Conservation (phyloP, 2,113 vertebrate species). For the Athene noctua region DNA sequence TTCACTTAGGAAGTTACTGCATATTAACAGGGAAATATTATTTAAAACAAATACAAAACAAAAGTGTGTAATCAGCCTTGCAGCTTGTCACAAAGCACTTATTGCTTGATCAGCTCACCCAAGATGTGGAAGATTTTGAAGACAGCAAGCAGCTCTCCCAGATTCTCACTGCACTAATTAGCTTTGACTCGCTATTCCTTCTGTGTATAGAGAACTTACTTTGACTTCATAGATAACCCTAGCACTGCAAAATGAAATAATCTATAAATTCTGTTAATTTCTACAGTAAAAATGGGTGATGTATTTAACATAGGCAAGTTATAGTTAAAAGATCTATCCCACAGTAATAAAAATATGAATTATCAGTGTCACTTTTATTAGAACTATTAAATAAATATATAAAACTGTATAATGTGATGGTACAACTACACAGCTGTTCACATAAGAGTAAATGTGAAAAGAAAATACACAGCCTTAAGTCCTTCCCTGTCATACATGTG, state of each 20-base stretch:
- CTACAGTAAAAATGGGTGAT: background rate
- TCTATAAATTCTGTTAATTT: background rate
- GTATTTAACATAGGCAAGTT: background rate
- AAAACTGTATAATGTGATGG: background rate
- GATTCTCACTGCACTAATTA: background rate
- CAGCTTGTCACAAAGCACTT: constrained; percentile 37
- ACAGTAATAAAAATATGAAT: background rate
- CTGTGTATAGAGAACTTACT: background rate
- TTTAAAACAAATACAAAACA: background rate
- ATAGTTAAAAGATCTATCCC: background rate
- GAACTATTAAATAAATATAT: background rate
- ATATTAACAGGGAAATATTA: background rate
- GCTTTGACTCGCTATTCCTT: background rate
- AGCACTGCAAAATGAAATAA: background rate
- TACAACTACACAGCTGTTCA: background rate
- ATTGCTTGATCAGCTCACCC: constrained; percentile 37
- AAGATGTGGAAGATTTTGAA: constrained; percentile 11
- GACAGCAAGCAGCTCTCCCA: background rate
- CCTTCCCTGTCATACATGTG: background rate
- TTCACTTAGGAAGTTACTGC: background rate
- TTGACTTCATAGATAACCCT: background rate
- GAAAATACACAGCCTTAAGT: background rate
- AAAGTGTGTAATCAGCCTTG: background rate
- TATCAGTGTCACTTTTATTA: background rate
- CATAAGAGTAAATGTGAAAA: background rate